Evolutionary conservation across 2,888 invertebrate genomes (phyloP).

Genomic region (Meghimatium bilineatum): DNA sequence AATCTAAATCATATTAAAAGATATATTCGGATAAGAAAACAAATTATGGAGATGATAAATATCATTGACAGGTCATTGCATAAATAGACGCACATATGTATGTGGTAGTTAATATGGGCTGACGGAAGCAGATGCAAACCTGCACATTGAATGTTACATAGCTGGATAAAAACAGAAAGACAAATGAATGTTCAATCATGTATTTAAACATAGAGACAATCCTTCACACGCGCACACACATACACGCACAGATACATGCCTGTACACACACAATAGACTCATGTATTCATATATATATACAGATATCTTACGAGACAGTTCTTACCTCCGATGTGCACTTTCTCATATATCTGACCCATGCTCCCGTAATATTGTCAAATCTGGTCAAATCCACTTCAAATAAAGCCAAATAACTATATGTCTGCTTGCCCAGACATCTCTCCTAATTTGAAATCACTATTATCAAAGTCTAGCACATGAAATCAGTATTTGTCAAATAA

Average conservation of each 20-base stretch:
- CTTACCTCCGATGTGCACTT: constrained; percentile 52
- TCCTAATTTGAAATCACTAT: background rate
- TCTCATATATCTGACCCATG: constrained; percentile 51
- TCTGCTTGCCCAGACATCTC: background rate
- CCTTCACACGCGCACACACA: too few species aligned
- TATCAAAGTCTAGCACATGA: background rate
- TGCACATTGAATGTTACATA: too few species aligned
- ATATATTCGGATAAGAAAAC: too few species aligned
- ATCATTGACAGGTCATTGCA: too few species aligned
- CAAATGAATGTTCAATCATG: background rate
- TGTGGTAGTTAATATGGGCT: too few species aligned
- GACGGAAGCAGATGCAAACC: constrained; percentile 4
- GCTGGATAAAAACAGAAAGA: constrained; percentile 7
- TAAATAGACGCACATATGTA: too few species aligned
- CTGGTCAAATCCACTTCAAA: background rate
- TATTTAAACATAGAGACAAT: background rate
- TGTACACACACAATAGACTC: too few species aligned
- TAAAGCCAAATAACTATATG: too few species aligned
- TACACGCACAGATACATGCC: too few species aligned
- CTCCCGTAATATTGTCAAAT: background rate
- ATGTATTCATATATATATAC: background rate
- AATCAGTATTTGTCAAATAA: constrained; percentile 13
- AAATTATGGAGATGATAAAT: too few species aligned
- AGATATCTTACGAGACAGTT: constrained; percentile 7
- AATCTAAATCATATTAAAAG: too few species aligned